Evolutionary conservation across 53 echinoderm and acorn worm genomes (phyloP), one percentile per base, ranked within the genome.

Genomic region (Holothuria leucospilota): DNA sequence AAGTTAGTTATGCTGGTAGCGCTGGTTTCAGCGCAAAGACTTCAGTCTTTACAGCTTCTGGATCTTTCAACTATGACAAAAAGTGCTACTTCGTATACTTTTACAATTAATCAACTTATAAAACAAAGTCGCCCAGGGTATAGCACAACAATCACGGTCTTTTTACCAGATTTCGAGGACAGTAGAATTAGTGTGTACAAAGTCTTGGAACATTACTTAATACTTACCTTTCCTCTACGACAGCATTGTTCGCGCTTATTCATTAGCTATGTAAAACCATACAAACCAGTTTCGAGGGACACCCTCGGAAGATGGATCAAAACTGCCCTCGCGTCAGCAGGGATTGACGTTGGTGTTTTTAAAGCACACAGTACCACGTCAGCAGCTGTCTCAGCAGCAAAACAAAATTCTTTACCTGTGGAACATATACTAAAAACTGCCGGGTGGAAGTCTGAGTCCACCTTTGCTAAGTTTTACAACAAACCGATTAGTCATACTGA

Each of bases 281-380:
- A n/a, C n/a, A n/a, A n/a, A n/a, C n/a, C n/a, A n/a, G n/a, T n/a
- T n/a, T n/a, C n/a, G n/a, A n/a, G n/a, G n/a, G n/a, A n/a, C n/a
- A n/a, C n/a, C n/a, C n/a, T n/a, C n/a, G n/a, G n/a, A n/a, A n/a
- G n/a, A n/a, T n/a, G n/a, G n/a, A n/a, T n/a, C n/a, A n/a, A n/a
- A n/a, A n/a, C n/a, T n/a, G n/a, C n/a, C n/a, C n/a, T n/a, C n/a
- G n/a, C n/a, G n/a, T n/a, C n/a, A n/a, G n/a, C n/a, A n/a, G n/a
- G n/a, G n/a, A n/a, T n/a, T n/a, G n/a, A n/a, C n/a, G n/a, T n/a
- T n/a, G n/a, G n/a, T n/a, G n/a, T n/a, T 26, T 63, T 79, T 42
- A 79, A 77, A 62, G 87, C 87, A 63, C 87, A 87, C 42, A 53
- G 73, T 29, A 66, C 87, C 23, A 30, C 29, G 4, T 40, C 87